Evolutionary conservation across 2,113 vertebrate genomes (phyloP).

Genomic region (Mus pahari): DNA sequence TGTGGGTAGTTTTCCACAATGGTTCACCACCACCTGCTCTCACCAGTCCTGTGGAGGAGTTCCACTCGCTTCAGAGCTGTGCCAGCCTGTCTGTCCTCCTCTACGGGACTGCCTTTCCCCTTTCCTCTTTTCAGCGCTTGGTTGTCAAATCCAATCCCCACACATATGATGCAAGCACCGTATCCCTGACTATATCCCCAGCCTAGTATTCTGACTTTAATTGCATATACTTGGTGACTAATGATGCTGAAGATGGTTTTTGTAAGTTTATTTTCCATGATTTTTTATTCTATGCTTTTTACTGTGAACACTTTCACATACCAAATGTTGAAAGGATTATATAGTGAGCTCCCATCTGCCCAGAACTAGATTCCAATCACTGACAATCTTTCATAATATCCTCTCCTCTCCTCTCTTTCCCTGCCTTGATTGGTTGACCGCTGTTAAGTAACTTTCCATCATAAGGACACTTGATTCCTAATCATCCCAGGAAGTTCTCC

Average conservation of each 20-base stretch:
- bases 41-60: background rate
- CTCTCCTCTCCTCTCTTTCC: background rate
- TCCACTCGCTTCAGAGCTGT: background rate
- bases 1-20: background rate
- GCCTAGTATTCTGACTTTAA: background rate
- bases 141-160: background rate
- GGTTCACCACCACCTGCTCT: background rate
- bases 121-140: background rate
- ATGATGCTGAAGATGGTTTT: slow-evolving; percentile 4
- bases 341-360: background rate
- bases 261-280: slow-evolving; percentile 7
- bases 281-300: slow-evolving; percentile 8
- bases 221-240: slow-evolving; percentile 53
- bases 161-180: background rate
- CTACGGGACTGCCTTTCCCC: background rate
- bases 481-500: background rate
- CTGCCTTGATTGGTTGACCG: background rate
- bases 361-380: background rate
- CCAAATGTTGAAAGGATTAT: slow-evolving; percentile 46
- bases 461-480: background rate
- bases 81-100: slow-evolving; percentile 26
- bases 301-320: slow-evolving; percentile 17
- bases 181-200: background rate
- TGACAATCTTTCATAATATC: background rate
- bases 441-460: background rate